Percentiles rank a stretch among this genome's conserved stretches.
Evolutionary conservation across 2,113 vertebrate genomes (phyloP).

Genomic region (Hylia prasina): DNA sequence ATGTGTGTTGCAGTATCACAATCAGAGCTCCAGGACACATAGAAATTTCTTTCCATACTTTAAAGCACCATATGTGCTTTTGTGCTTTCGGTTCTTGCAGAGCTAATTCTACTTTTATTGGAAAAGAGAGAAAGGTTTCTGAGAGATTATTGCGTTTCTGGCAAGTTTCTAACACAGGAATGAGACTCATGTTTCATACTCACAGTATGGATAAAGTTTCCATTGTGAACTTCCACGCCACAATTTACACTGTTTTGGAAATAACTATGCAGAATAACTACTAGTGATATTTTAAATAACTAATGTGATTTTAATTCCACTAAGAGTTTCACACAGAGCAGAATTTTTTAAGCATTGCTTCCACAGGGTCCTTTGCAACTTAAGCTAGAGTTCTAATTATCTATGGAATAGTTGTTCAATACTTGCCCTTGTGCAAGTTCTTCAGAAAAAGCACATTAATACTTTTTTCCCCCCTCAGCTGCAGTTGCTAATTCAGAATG

Average conservation of each 20-base stretch:
- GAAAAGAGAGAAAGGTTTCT: not conserved
- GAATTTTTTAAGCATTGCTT: not conserved
- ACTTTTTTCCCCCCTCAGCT: not conserved
- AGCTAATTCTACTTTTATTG: not conserved
- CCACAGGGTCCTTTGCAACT: not conserved
- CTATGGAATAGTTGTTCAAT: not conserved
- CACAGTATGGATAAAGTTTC: not conserved
- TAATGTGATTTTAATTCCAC: not conserved
- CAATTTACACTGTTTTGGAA: not conserved
- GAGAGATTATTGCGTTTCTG: not conserved
- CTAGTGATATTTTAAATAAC: not conserved
- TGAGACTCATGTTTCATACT: fast-evolving
- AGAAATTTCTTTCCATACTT: not conserved
- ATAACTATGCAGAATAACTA: not conserved
- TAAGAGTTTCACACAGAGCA: not conserved
- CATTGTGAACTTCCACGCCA: not conserved
- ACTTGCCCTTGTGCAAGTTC: not conserved
- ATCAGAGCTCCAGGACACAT: not conserved
- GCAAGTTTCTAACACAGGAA: not conserved
- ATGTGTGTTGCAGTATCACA: not conserved
- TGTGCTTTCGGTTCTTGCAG: not conserved
- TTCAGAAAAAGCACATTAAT: not conserved
- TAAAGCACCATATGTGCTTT: not conserved
- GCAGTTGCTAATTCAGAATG: not conserved
- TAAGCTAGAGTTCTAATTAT: not conserved